Base-by-base conservation (phyloP, 2,888 invertebrate genomes). In the Stenolophus ochropezus region DNA sequence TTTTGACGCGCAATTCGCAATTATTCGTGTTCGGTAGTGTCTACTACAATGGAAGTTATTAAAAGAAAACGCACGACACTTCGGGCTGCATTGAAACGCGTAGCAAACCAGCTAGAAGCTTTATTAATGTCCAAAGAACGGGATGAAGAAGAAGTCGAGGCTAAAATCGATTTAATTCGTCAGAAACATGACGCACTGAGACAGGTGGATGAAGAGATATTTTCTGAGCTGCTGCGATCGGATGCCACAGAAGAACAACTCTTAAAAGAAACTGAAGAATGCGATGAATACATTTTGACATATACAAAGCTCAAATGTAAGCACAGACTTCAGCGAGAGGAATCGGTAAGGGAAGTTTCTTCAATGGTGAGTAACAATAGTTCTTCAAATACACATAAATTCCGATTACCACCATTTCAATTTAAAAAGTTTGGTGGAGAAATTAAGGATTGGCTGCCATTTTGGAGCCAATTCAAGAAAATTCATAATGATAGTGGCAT, bases 401-500 rank as follows among this genome's bases (percentile, higher is more conserved):
- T 83, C 49, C 83, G 82, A 47, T 82, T 84, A 71, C 83, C 83
- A 20, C 76, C 18, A 14, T 78, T 84, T 65, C 76, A 84, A 78
- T 82, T 83, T 53, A 84, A 82, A 51, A 82, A 73, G 27, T 85
- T 84, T 82, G 75, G 76, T 74, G 84, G 85, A 8, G 73, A 84
- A 27, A 79, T 84, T 11, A 81, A 82, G 56, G 83, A 84, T 11
- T 85, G 85, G 84, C 58, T 85, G 18, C 51, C 83, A 5, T 84
- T 86, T 81, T 86, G 84, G 84, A 27, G 51, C 4, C 85, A 85
- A 74, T 86, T 85, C 73, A 82, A 82, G 56, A 85, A 83, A 58
- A 83, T 86, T 21, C 76, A 85, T 81, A 79, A 79, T 8, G 85
- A 85, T n/a, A n/a, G n/a, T 76, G 23, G 6, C 8, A 53, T 20